Base-by-base conservation (phyloP, 2,113 vertebrate genomes). In the Chaetops frenatus region DNA sequence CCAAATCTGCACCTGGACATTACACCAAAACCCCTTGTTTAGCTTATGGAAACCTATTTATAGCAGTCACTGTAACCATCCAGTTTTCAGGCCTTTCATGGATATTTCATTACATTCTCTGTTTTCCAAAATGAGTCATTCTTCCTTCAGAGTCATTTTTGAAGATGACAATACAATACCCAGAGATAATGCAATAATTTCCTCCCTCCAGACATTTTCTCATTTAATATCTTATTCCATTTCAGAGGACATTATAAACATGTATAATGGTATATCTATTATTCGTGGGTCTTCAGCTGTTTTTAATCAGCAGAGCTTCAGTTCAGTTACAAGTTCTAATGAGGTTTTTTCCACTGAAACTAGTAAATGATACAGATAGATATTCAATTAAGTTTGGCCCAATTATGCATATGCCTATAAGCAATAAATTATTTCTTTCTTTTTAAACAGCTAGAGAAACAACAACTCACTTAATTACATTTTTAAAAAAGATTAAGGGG, bases 51-150 rank as follows among this genome's bases (percentile, higher is more conserved):
- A 78, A 60, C 31, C 42, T 70, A 61, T 81, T 92, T 88, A 38
- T 28, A 70, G 56, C 25, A 78, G 22, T 7, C 13, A 47, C 27
- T 50, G 42, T 12, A 80, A 61, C 16, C 35, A 83, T 56, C 18
- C n/a, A 19, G 35, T 81, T 93, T 83, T 66, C 88, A 91, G 86
- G 58, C 48, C 56, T 88, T 78, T 67, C 54, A 86, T 71, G 77
- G 83, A 24, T 66, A 86, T 92, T 96, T 88, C 29, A 51, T 84
- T 78, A 78, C 17, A 42, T 69, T 64, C 35, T 78, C 27, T 71
- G 18, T 45, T 92, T 95, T 90, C 58, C 90, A 86, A 72, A 92
- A 61, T 82, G 33, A 95, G 25, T 90, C 54, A 92, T 61, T 94
- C 58, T 87, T 87, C 31, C 57, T 88, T 80, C 64, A 73, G 81